Conservation (phyloP, 2,113 vertebrate genomes). For the Brachypteracias leptosomus region DNA sequence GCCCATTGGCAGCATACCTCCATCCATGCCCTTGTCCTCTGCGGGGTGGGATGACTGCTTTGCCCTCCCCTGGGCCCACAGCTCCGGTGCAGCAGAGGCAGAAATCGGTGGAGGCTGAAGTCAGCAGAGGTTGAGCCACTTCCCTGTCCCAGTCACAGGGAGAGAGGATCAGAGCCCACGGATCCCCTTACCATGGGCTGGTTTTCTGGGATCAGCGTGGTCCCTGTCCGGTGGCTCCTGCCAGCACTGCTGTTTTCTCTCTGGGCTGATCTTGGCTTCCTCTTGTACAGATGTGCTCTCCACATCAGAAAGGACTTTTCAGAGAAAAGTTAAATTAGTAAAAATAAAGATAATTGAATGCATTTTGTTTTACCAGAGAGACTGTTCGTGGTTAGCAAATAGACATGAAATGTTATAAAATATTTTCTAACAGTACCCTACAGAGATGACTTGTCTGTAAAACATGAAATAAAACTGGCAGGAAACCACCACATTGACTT, state of each 20-base stretch:
- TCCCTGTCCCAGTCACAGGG: rapidly evolving
- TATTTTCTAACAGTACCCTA: slow-evolving; percentile 58
- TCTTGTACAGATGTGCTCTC: slow-evolving; percentile 22
- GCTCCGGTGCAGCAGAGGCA: rapidly evolving
- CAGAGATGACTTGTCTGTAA: slow-evolving; percentile 50
- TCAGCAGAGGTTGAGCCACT: rapidly evolving
- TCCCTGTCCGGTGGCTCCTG: rapidly evolving
- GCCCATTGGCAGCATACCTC: rapidly evolving
- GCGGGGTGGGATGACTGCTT: neutral
- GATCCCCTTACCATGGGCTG: neutral
- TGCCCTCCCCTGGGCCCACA: rapidly evolving
- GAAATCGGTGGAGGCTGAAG: rapidly evolving
- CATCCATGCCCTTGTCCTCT: neutral
- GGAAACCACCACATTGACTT: slow-evolving; percentile 1
- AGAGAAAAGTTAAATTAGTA: slow-evolving; percentile 48
- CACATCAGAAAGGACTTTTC: slow-evolving; percentile 31
- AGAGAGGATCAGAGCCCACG: neutral
- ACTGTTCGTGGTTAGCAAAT: slow-evolving; percentile 50
- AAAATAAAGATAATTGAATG: slow-evolving; percentile 33
- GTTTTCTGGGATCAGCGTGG: rapidly evolving
- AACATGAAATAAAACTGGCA: slow-evolving; percentile 46
- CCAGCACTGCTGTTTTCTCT: neutral
- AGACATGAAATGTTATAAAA: slow-evolving; percentile 42
- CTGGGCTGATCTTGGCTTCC: neutral
- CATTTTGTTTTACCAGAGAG: slow-evolving; percentile 34